phyloP scores from a whole-genome alignment of 2,888 invertebrate genomes.

The Trypoxylon attenuatum region DNA sequence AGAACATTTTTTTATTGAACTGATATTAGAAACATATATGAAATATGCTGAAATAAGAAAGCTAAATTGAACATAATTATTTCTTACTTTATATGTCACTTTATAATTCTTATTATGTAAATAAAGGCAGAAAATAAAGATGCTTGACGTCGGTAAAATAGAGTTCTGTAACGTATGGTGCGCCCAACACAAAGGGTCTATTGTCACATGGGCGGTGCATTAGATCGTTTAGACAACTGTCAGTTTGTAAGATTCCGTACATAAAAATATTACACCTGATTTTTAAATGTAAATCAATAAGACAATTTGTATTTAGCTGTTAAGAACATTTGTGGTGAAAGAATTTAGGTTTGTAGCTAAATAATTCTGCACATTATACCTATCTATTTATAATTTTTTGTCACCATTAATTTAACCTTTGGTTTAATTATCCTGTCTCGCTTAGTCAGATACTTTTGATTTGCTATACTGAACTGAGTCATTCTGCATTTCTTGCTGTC shows the following conservation, averaged over 20 bases:
- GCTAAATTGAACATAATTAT: too few relatives aligned
- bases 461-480: background rate
- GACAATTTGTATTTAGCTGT: conserved; percentile 55
- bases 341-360: conserved; percentile 49
- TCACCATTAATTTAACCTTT: conserved; percentile 24
- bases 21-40: too few relatives aligned
- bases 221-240: conserved; percentile 66
- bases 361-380: background rate
- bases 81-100: too few relatives aligned
- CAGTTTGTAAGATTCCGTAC: conserved; percentile 60
- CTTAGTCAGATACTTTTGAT: background rate
- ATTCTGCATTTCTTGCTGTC: too few relatives aligned
- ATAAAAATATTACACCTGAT: conserved; percentile 42
- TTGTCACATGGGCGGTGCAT: conserved; percentile 54
- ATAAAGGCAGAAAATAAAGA: too few relatives aligned
- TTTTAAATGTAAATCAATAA: conserved; percentile 62
- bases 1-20: conserved; percentile 3
- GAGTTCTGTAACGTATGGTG: conserved; percentile 17
- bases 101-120: too few relatives aligned
- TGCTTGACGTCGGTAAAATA: conserved; percentile 23
- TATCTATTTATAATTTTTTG: conserved; percentile 12
- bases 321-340: conserved; percentile 53
- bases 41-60: conserved; percentile 1
- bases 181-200: conserved; percentile 42
- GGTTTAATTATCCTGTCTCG: conserved; percentile 3